Base-by-base conservation (phyloP, 1,140 invertebrate genomes). In the Platyura marginata region DNA sequence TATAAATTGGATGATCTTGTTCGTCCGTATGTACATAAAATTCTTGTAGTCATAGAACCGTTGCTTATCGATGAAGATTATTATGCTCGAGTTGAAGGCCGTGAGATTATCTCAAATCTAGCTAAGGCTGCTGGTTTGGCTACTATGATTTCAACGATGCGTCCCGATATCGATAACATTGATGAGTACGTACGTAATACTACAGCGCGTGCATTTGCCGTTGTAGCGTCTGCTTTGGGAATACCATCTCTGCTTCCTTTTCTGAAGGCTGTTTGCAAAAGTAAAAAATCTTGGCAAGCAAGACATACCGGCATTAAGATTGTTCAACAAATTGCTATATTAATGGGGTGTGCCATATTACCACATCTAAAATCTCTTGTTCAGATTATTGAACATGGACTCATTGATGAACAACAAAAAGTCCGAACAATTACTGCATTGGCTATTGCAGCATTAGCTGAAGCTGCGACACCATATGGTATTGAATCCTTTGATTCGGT, bases 131-230 rank as follows among this genome's bases (percentile, higher is more conserved):
- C 96, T n/a, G 96, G 96, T 45, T 68, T 99, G 21, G 96, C 96
- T 1, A 99, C 96, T 8, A 99, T 99, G 96, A 99, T 99, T 53
- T 98, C 95, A 1, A 98, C 95, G 0, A 98, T 99, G 96, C 74
- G 96, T 64, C 96, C 96, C 3, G 96, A 99, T 70, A 99, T 99
- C 57, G 96, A 99, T 61, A 99, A 99, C 59, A 97, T 98, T 53
- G 96, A 99, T 66, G 96, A 99, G 67, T 99, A 98, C 51, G 96
- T 99, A 1, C 71, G 96, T 59, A 99, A 99, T 62, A 99, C 96
- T 0, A 99, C 96, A 9, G 95, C 96, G 2, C 70, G 96, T 53
- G 96, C 96, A 1, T 99, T 99, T 65, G 96, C 96, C 33, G 95
- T 99, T 1, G 96, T 99, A 1, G 96, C 96, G 0, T 98, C 94